Evolutionary conservation across 2,888 invertebrate genomes (phyloP), one percentile per base, ranked within the genome.

Genomic region (Piscicola geometra): DNA sequence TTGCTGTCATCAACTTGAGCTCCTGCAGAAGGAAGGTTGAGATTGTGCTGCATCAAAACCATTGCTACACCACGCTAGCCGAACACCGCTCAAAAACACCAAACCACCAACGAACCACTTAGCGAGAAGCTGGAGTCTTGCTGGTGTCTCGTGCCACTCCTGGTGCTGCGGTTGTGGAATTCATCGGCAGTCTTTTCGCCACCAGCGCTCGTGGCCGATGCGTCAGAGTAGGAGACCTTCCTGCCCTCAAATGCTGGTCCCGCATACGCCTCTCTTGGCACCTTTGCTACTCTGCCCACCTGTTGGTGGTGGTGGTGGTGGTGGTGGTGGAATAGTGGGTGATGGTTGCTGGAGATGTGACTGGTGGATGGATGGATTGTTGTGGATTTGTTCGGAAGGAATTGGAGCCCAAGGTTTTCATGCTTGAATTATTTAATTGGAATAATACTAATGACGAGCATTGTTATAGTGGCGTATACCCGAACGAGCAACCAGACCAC

Each of bases 61-160:
- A n/a, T n/a, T 15, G 15, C 41, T 15, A 41, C 41, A 41, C 41
- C 15, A 41, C 41, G 15, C 41, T 41, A 5, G 15, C 5, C 5
- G 9, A 9, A 41, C 15, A 41, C 41, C 25, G 25, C 60, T n/a
- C 60, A 56, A 5, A 5, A 5, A 56, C n/a, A 56, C n/a, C 21
- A 5, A 5, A 25, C 60, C 21, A 56, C 12, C 21, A 9, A 73
- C 56, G 21, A 83, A 93, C 95, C 92, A 88, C 93, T 93, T 82
- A 96, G 90, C 78, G 93, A 92, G 88, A 96, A 97, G 77, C 93
- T 92, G 67, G 95, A 93, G 83, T 93, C 93, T 87, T 96, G 96
- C 81, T 86, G 83, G 82, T 88, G 86, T 78, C 87, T 83, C 28
- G 87, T 88, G 76, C 85, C 81, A 76, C 85, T 82, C 28, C 87